These are phyloP conservation scores for Eristalis pertinax DNA, from an alignment of 2,888 invertebrate genomes.

Conservation along the genomic window DNA sequence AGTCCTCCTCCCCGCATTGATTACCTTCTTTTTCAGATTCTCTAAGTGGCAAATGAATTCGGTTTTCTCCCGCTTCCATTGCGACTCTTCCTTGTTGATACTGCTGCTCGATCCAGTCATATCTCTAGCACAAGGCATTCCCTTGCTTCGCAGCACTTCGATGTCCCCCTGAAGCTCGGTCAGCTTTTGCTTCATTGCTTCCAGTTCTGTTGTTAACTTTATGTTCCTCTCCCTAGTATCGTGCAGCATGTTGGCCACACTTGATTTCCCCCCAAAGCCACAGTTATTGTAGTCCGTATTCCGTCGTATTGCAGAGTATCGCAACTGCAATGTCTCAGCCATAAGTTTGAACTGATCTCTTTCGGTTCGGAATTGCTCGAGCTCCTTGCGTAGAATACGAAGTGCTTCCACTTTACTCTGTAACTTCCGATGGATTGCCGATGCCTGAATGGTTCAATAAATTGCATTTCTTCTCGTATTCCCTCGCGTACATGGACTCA, in stretches of 20 bases:
- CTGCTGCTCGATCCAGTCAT: slow-evolving; percentile 24
- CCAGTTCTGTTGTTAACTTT: slow-evolving; percentile 83
- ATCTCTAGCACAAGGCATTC: slow-evolving; percentile 65
- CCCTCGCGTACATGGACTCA: slow-evolving; percentile 67
- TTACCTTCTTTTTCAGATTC: slow-evolving; percentile 78
- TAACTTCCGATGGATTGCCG: slow-evolving; percentile 87
- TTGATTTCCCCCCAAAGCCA: slow-evolving; percentile 78
- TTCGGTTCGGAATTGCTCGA: slow-evolving; percentile 90
- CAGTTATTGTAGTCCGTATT: slow-evolving; percentile 78
- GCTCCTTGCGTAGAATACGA: slow-evolving; percentile 88
- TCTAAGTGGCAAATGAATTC: slow-evolving; percentile 80
- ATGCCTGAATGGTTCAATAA: slow-evolving; percentile 81
- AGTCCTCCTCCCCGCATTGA: background rate
- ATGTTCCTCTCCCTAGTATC: slow-evolving; percentile 85
- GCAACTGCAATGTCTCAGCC: slow-evolving; percentile 88
- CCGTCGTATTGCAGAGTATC: slow-evolving; percentile 82
- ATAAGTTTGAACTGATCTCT: slow-evolving; percentile 90
- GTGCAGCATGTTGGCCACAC: slow-evolving; percentile 84
- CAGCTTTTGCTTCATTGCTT: slow-evolving; percentile 87
- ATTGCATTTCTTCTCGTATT: background rate
- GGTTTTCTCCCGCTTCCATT: slow-evolving; percentile 80
- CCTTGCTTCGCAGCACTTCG: slow-evolving; percentile 83
- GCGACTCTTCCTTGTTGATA: slow-evolving; percentile 75
- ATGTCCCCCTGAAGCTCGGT: slow-evolving; percentile 88
- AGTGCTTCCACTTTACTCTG: slow-evolving; percentile 92